Evolutionary conservation across 1,140 invertebrate genomes (phyloP).

Genomic region (Saxidomus purpurata): DNA sequence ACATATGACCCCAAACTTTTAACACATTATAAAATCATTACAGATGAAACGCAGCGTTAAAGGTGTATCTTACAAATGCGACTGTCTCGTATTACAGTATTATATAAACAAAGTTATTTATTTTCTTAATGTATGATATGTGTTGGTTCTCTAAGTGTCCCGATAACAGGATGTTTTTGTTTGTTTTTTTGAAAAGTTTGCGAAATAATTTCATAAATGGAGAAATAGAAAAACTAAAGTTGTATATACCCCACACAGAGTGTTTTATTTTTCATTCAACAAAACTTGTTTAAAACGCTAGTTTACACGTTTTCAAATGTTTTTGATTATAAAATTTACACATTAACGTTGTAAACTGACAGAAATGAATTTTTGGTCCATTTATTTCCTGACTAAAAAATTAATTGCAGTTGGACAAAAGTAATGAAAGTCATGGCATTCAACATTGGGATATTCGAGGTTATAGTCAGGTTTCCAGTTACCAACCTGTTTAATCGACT

Average conservation of each 20-base stretch:
- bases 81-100: neutral
- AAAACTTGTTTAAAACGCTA: too few species aligned
- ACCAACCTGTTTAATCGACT: too few species aligned
- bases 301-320: too few species aligned
- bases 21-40: slow-evolving; percentile 28
- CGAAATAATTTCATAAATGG: slow-evolving; percentile 12
- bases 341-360: too few species aligned
- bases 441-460: too few species aligned
- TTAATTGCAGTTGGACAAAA: too few species aligned
- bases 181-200: slow-evolving; percentile 1
- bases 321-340: too few species aligned
- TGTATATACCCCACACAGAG: neutral
- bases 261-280: neutral
- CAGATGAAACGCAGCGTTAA: slow-evolving; percentile 9
- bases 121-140: slow-evolving; percentile 27
- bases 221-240: neutral
- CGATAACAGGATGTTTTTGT: slow-evolving; percentile 11
- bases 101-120: slow-evolving; percentile 29
- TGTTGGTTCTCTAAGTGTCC: neutral
- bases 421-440: too few species aligned
- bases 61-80: neutral
- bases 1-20: neutral
- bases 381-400: too few species aligned
- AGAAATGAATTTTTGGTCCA: too few species aligned
- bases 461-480: too few species aligned